Evolutionary conservation across 2,888 invertebrate genomes (phyloP).

Genomic region (Caenorhabditis sinica): DNA sequence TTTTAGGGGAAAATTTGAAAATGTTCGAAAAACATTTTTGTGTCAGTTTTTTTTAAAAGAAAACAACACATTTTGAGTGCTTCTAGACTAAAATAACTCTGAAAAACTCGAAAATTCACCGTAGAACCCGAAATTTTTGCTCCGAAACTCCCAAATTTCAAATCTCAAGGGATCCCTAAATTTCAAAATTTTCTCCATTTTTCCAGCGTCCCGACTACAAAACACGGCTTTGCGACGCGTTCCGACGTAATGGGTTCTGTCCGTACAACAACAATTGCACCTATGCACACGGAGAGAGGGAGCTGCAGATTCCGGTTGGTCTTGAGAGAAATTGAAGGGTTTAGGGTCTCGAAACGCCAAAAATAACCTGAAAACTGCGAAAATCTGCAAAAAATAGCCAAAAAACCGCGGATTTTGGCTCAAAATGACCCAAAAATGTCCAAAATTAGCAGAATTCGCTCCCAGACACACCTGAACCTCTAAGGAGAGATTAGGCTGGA

Average conservation of each 20-base stretch:
- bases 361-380: too few species aligned
- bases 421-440: not conserved
- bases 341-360: too few species aligned
- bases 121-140: too few species aligned
- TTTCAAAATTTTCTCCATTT: not conserved
- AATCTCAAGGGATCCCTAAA: too few species aligned
- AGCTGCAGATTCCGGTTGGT: slow-evolving; percentile 66
- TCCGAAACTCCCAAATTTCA: too few species aligned
- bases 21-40: not conserved
- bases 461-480: too few species aligned
- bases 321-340: too few species aligned
- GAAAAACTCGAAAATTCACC: too few species aligned
- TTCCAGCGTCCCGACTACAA: slow-evolving; percentile 70
- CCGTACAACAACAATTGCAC: slow-evolving; percentile 69
- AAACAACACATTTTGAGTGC: too few species aligned
- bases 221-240: slow-evolving; percentile 71
- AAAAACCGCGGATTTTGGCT: not conserved
- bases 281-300: slow-evolving; percentile 70
- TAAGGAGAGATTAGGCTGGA: too few species aligned
- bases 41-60: not conserved
- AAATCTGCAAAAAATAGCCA: too few species aligned
- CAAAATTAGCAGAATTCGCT: not conserved
- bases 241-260: slow-evolving; percentile 66
- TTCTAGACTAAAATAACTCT: too few species aligned
- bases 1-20: not conserved